Percentiles rank a stretch among this genome's conserved stretches.
These are phyloP conservation scores for Nibea coibor DNA, from an alignment of 2,113 vertebrate species.

Conservation along the genomic window DNA sequence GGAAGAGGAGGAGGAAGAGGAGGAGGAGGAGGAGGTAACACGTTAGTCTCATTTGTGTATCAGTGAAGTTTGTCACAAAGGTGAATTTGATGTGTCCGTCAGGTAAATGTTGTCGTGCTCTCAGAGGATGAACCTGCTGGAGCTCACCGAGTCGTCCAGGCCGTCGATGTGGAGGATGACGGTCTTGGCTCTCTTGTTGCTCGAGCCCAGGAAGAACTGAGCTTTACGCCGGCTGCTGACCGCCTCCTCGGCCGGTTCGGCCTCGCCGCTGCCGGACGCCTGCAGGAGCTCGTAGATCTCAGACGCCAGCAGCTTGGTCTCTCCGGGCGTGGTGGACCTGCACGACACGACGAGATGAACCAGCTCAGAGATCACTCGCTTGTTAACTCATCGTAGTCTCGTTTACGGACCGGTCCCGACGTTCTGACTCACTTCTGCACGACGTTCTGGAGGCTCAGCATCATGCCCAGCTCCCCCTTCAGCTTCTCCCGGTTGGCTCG, in stretches of 20 bases:
- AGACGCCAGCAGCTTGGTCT: conserved; percentile 91
- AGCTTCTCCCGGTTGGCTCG: conserved; percentile 93
- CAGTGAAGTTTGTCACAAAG: too few relatives aligned
- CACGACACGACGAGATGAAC: accelerated
- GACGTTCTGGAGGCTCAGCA: conserved; percentile 94
- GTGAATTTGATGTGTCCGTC: too few relatives aligned
- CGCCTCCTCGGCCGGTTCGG: conserved; percentile 81
- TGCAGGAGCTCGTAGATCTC: conserved; percentile 93
- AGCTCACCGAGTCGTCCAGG: conserved; percentile 91
- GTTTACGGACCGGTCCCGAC: too few relatives aligned
- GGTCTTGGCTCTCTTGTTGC: conserved; percentile 95
- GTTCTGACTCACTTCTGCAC: conserved; percentile 89
- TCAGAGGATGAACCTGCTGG: too few relatives aligned
- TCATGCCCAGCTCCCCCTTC: conserved; percentile 93
- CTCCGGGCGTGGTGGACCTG: conserved; percentile 89
- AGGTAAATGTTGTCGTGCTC: too few relatives aligned
- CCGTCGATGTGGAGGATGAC: conserved; percentile 93
- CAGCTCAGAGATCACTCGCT: too few relatives aligned
- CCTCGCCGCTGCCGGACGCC: conserved; percentile 79
- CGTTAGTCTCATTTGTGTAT: too few relatives aligned
- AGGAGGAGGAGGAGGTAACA: too few relatives aligned
- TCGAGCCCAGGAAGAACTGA: conserved; percentile 93
- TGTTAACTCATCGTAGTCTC: too few relatives aligned
- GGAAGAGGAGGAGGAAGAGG: too few relatives aligned
- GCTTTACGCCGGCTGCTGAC: conserved; percentile 89